These are phyloP conservation scores for Ericerus pela DNA, from an alignment of 1,140 invertebrate genomes.

Conservation along the genomic window DNA sequence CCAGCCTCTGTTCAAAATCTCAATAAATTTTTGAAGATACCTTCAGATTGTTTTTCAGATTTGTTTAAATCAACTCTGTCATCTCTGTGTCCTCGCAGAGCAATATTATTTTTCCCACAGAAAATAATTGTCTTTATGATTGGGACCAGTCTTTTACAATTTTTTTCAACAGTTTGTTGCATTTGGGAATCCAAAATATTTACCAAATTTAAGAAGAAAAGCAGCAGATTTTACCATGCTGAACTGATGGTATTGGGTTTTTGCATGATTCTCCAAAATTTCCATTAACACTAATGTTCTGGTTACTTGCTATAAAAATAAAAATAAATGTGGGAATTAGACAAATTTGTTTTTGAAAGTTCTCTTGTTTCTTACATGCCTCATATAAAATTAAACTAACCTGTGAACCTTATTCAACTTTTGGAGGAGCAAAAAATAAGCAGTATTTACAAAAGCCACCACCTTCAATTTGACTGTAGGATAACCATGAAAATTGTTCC, in stretches of 20 bases:
- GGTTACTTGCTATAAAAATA: too few relatives aligned
- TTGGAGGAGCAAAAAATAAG: slow-evolving; percentile 6
- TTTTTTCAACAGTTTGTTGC: slow-evolving; percentile 16
- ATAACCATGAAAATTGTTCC: slow-evolving; percentile 10
- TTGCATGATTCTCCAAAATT: slow-evolving; percentile 8
- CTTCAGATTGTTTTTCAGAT: slow-evolving; percentile 17
- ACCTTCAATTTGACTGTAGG: slow-evolving; percentile 9
- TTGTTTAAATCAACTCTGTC: slow-evolving; percentile 10
- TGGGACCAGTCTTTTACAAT: slow-evolving; percentile 17
- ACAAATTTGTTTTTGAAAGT: too few relatives aligned
- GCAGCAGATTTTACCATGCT: slow-evolving; percentile 2
- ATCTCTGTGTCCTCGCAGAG: slow-evolving; percentile 20
- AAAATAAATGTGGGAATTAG: too few relatives aligned
- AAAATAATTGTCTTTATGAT: slow-evolving; percentile 19
- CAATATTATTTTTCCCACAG: slow-evolving; percentile 18
- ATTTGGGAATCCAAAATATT: background rate
- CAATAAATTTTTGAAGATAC: slow-evolving; percentile 21
- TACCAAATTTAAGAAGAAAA: slow-evolving; percentile 1
- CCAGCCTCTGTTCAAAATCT: slow-evolving; percentile 19
- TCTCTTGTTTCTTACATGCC: slow-evolving; percentile 12
- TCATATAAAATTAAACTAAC: background rate
- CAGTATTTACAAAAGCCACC: slow-evolving; percentile 5
- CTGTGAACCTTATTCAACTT: slow-evolving; percentile 6
- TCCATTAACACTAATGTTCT: too few relatives aligned
- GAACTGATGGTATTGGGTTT: slow-evolving; percentile 10